Conservation (phyloP, 2,113 vertebrate species). For the Himantopus leucocephalus region DNA sequence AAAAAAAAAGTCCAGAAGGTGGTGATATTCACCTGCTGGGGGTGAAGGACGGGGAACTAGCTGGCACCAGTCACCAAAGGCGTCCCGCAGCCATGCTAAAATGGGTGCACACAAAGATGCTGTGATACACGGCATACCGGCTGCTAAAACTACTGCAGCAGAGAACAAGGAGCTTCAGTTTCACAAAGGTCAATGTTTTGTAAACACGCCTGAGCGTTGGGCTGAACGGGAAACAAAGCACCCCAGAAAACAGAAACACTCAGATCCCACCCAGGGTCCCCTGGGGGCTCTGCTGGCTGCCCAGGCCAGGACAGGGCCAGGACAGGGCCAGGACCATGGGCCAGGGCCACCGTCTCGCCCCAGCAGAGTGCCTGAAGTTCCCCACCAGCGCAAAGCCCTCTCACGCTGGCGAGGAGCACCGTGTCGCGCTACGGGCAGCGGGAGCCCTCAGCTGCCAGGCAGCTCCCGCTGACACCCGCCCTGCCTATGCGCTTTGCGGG, state of each 20-base stretch:
- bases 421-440: fast-evolving
- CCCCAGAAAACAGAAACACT: background rate
- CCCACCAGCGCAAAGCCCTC: background rate
- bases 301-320: background rate
- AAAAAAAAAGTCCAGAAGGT: background rate
- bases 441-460: background rate
- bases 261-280: background rate
- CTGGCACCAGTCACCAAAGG: background rate
- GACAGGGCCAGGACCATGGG: background rate
- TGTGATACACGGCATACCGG: background rate
- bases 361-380: fast-evolving
- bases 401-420: fast-evolving
- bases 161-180: background rate
- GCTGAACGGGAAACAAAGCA: background rate
- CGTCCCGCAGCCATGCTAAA: background rate
- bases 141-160: background rate
- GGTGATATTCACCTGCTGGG: background rate
- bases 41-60: background rate
- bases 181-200: background rate
- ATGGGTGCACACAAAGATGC: background rate
- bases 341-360: background rate
- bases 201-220: background rate
- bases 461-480: background rate
- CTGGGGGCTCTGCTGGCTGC: background rate
- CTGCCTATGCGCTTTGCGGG: fast-evolving